phyloP scores from a whole-genome alignment of 2,113 vertebrate genomes.

The Lepus timidus region DNA sequence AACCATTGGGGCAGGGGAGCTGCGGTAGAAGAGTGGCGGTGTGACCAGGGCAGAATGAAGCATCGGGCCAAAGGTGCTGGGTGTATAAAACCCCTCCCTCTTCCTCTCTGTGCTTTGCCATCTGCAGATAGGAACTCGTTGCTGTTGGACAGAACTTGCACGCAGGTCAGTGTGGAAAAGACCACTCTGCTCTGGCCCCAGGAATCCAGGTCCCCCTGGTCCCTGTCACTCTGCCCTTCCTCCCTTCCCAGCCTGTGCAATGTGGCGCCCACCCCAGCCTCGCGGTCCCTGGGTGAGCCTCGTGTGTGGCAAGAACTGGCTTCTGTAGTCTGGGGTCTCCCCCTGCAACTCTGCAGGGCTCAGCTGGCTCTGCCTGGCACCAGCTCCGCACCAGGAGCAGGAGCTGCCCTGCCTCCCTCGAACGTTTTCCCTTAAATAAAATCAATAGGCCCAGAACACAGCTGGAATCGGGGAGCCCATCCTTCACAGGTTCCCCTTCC shows the following conservation, averaged over 20 bases:
- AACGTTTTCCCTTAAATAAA: conserved; percentile 56
- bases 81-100: rapidly evolving
- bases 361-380: background rate
- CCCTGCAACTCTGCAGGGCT: background rate
- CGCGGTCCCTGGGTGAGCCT: background rate
- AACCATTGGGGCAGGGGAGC: background rate
- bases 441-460: conserved; percentile 59
- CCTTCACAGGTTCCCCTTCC: background rate
- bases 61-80: background rate
- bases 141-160: background rate
- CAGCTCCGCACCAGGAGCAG: background rate
- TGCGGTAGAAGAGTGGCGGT: background rate
- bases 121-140: background rate
- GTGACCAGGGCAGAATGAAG: background rate
- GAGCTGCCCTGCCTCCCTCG: background rate
- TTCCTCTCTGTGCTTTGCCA: background rate
- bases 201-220: background rate
- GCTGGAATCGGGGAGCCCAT: background rate
- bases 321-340: background rate
- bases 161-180: background rate
- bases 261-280: background rate
- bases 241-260: background rate
- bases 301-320: background rate
- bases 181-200: background rate
- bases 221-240: too few relatives aligned